A percentile compares a stretch with the other conserved stretches of the same genome.
These are phyloP conservation scores for Spodoptera litura DNA, from an alignment of 1,140 invertebrate species.

Conservation along the genomic window DNA sequence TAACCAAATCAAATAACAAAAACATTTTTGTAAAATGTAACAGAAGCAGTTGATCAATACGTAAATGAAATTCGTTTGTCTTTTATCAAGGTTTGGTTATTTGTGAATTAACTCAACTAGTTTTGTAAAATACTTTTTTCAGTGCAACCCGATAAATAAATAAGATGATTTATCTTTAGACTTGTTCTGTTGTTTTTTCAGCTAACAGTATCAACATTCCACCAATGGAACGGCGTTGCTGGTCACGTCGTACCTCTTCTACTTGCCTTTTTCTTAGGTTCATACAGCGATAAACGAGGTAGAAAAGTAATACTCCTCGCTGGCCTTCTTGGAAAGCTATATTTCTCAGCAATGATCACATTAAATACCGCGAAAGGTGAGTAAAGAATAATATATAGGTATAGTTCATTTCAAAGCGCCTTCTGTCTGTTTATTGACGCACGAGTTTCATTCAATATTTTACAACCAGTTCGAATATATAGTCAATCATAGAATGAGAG, in stretches of 20 bases:
- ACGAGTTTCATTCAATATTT: too few species aligned
- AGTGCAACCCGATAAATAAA: background rate
- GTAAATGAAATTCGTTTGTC: too few species aligned
- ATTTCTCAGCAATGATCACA: slow-evolving; percentile 90
- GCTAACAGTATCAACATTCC: slow-evolving; percentile 90
- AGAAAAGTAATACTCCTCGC: slow-evolving; percentile 90
- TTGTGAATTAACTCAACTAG: too few species aligned
- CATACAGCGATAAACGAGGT: slow-evolving; percentile 91
- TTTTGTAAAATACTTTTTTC: too few species aligned
- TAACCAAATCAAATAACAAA: too few species aligned
- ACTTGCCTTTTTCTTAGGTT: slow-evolving; percentile 91
- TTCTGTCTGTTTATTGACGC: background rate
- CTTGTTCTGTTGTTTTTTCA: slow-evolving; percentile 66
- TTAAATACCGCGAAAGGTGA: slow-evolving; percentile 88
- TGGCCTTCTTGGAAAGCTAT: slow-evolving; percentile 90
- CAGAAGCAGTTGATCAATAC: too few species aligned
- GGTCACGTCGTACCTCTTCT: slow-evolving; percentile 90
- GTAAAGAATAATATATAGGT: background rate
- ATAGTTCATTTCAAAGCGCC: too few species aligned
- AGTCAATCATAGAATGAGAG: too few species aligned
- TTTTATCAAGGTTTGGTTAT: too few species aligned
- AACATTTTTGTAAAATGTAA: too few species aligned
- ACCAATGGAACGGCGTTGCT: slow-evolving; percentile 91
- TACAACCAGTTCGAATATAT: too few species aligned
- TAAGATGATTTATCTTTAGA: background rate